These are phyloP conservation scores for Chromobotia macracanthus DNA, from an alignment of 2,797 vertebrate species.

Conservation along the genomic window DNA sequence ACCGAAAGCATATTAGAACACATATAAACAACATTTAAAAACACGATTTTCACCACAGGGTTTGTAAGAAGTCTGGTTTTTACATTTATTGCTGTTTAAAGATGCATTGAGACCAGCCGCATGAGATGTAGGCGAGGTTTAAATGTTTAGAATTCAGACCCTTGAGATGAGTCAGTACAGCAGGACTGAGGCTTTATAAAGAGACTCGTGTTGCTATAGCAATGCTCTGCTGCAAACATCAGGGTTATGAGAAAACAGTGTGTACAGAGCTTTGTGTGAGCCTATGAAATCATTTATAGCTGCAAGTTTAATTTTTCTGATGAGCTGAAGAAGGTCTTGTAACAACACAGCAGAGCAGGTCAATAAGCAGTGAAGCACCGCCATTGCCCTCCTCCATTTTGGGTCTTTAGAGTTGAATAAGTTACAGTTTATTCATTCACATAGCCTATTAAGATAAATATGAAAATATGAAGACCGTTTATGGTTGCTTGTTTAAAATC, in stretches of 20 bases:
- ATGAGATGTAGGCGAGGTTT: slow-evolving; percentile 7
- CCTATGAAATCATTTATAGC: slow-evolving; percentile 66
- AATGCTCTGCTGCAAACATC: slow-evolving; percentile 40
- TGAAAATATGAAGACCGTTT: slow-evolving; percentile 15
- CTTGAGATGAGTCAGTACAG: slow-evolving; percentile 6
- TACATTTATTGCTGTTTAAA: slow-evolving; percentile 26
- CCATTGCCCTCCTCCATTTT: slow-evolving; percentile 58
- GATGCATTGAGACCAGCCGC: neutral
- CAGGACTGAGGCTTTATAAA: slow-evolving; percentile 8
- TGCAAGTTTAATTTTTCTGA: slow-evolving; percentile 69
- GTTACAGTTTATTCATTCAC: slow-evolving; percentile 53
- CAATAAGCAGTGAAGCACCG: slow-evolving; percentile 65
- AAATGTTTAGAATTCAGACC: slow-evolving; percentile 28
- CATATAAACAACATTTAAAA: no score
- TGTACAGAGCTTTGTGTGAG: slow-evolving; percentile 62
- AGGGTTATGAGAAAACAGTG: slow-evolving; percentile 59
- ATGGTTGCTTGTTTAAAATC: neutral
- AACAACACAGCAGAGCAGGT: slow-evolving; percentile 61
- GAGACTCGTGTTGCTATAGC: slow-evolving; percentile 12
- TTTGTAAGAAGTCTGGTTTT: neutral
- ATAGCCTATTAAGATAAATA: no score
- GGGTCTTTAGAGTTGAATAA: slow-evolving; percentile 62
- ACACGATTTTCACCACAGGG: no score
- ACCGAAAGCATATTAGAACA: neutral
- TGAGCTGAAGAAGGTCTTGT: slow-evolving; percentile 61